Evolutionary conservation across 2,888 invertebrate species (phyloP), one percentile per base, ranked within the genome.

Genomic region (Nematopogon swammerdamellus): DNA sequence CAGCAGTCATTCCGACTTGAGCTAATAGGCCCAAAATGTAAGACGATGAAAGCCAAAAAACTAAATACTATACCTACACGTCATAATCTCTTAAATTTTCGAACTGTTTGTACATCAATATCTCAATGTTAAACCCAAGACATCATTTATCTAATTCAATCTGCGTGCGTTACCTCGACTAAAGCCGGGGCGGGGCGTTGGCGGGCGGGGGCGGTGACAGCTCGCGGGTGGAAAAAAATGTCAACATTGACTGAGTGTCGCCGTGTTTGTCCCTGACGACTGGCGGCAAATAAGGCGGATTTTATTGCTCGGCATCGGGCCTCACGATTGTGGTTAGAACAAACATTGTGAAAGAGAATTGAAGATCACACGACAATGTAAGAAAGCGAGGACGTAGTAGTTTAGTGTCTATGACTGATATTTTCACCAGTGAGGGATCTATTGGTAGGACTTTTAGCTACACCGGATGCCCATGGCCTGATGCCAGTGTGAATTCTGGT

Each of bases 191-290:
- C 4, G 25, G 25, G 25, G 25, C 8, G n/a, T 36, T 4, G 11
- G 57, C 65, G 68, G 65, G 68, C 36, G 3, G 36, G n/a, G n/a
- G n/a, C n/a, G n/a, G n/a, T n/a, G n/a, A 14, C 8, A 10, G 44
- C 14, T 65, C 57, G 66, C 54, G 48, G 47, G 46, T 53, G 58
- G 60, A 60, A 59, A 36, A 59, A 53, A 60, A 61, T 61, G 70
- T 72, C 68, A 76, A 77, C 69, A 76, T 74, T 72, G 70, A 68
- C 72, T 71, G 65, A 61, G 60, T 68, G 70, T 72, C 68, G 68
- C 68, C 70, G 65, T 74, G 73, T 76, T 75, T 76, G 66, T 36
- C 36, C 11, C 11, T 36, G 36, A 14, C 36, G 36, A 25, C 36
- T 36, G 36, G 14, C 36, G 14, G 36, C n/a, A 36, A 36, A 36